These are phyloP conservation scores for Acropora tenuis DNA, from an alignment of 64 coral and sea anemone genomes.

Conservation along the genomic window DNA sequence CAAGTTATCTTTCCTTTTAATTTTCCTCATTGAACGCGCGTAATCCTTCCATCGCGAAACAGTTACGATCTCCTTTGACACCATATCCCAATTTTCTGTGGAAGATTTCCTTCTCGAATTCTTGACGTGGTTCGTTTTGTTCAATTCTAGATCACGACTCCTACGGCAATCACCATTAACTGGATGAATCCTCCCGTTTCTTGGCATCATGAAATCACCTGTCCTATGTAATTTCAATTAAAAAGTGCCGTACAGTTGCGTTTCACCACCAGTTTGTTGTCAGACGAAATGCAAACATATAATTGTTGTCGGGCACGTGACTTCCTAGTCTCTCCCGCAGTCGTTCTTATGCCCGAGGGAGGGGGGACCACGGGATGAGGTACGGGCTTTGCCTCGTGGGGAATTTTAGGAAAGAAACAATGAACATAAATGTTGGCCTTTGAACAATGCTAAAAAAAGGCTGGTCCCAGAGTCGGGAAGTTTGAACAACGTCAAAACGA, in stretches of 20 bases:
- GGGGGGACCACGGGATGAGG: too few species aligned
- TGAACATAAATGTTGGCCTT: too few species aligned
- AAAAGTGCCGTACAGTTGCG: neutral
- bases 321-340: neutral
- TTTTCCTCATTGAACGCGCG: constrained; percentile 44
- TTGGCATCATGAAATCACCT: constrained; percentile 43
- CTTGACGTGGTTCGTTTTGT: constrained; percentile 40
- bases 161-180: neutral
- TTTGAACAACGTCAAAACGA: too few species aligned
- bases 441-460: too few species aligned
- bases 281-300: neutral
- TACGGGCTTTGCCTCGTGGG: too few species aligned
- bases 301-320: constrained; percentile 36
- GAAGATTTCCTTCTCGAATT: constrained; percentile 29
- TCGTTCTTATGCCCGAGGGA: too few species aligned
- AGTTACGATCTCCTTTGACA: constrained; percentile 19
- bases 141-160: constrained; percentile 34
- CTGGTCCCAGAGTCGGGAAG: too few species aligned
- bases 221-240: neutral
- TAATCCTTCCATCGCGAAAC: constrained; percentile 61
- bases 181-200: constrained; percentile 60
- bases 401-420: too few species aligned
- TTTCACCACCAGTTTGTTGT: constrained; percentile 44
- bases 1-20: neutral
- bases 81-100: constrained; percentile 26